Evolutionary conservation across 2,797 vertebrate species (phyloP).

Genomic region (Cheirogaleus major): DNA sequence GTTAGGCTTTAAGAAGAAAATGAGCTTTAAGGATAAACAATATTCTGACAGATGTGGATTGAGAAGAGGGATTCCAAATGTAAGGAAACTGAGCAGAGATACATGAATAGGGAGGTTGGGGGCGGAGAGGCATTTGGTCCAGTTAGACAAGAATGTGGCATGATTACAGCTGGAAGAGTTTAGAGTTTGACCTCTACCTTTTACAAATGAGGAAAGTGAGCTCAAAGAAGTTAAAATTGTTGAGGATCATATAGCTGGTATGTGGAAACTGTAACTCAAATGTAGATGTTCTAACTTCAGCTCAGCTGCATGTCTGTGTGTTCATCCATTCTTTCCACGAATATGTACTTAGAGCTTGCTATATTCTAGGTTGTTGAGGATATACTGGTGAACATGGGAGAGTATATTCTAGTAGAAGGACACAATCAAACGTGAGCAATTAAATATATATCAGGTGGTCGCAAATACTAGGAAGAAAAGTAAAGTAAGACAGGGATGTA

Average conservation of each 20-base stretch:
- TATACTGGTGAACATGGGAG: background rate
- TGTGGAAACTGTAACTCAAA: background rate
- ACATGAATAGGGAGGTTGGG: background rate
- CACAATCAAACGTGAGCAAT: background rate
- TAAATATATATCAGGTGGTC: background rate
- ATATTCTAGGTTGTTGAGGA: background rate
- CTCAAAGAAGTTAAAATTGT: background rate
- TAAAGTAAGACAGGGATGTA: background rate
- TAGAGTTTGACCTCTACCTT: constrained; percentile 3
- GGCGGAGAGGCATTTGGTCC: background rate
- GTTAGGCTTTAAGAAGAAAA: constrained; percentile 27
- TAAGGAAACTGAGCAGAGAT: background rate
- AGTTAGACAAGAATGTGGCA: background rate
- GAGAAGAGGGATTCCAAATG: background rate
- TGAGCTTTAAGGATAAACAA: background rate
- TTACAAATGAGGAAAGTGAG: constrained; percentile 19
- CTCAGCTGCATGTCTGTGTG: background rate
- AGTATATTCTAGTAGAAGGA: background rate
- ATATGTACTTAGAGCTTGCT: background rate
- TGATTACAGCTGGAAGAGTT: background rate
- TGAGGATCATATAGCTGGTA: background rate
- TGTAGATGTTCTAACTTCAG: background rate
- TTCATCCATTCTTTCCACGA: background rate
- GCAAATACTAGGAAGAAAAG: constrained; percentile 26
- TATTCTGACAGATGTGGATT: constrained; percentile 40